Percentiles rank a stretch among this genome's conserved stretches.
Conservation (phyloP, 2,113 vertebrate species). For the Anhinga anhinga region DNA sequence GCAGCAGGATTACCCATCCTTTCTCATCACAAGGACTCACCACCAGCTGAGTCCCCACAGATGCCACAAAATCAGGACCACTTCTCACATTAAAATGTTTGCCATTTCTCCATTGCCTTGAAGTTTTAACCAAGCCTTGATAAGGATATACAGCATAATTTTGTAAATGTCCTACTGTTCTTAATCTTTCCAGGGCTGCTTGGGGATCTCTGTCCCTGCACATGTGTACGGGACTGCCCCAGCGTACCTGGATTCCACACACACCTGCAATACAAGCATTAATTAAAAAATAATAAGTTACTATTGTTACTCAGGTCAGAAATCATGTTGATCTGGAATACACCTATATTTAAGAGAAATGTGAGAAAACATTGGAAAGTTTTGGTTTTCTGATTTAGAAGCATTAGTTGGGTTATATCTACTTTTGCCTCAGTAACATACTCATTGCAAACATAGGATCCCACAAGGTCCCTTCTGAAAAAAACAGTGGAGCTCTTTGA, state of each 20-base stretch:
- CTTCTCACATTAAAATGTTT: not conserved
- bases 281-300: not conserved
- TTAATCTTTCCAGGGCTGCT: not conserved
- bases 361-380: not conserved
- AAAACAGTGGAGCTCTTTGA: not conserved
- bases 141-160: not conserved
- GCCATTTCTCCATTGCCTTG: not conserved
- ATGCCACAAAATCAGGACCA: not conserved
- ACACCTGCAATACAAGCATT: not conserved
- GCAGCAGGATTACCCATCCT: not conserved
- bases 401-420: not conserved
- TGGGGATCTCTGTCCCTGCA: not conserved
- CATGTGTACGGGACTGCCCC: not conserved
- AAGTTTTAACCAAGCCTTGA: not conserved
- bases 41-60: rapidly evolving
- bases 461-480: not conserved
- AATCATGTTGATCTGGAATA: not conserved
- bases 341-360: not conserved
- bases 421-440: not conserved
- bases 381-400: not conserved
- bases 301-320: not conserved
- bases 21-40: not conserved
- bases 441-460: not conserved
- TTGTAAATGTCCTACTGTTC: not conserved
- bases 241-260: not conserved